Evolutionary conservation across 2,888 invertebrate species (phyloP), one percentile per base, ranked within the genome.

Genomic region (Yponomeuta plumbellus): DNA sequence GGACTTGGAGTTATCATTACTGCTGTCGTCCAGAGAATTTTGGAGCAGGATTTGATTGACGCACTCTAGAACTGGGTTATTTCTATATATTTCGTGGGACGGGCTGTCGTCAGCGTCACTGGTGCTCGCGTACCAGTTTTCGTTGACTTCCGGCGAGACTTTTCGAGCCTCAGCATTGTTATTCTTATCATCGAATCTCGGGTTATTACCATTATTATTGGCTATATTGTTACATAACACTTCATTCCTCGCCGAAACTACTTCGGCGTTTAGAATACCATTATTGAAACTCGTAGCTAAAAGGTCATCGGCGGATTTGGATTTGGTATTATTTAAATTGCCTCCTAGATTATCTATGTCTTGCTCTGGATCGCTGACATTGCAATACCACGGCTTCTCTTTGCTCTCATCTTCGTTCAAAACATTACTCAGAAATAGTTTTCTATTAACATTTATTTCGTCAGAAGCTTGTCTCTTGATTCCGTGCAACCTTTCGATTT

Each of bases 61-160:
- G 77, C 96, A 96, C 82, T 97, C 96, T 65, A 97, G 84, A 10
- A 97, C 96, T 1, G 96, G 96, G 84, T 96, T 97, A 72, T 96
- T 96, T 80, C 94, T 93, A 72, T 95, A 94, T 72, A 94, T 93
- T 77, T 94, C 94, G 76, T 93, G 92, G 23, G 94, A 93, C 67
- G 94, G 93, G 70, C 94, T 93, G 71, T 95, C 95, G 77, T 96
- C 96, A 61, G 94, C 94, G 77, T 96, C 96, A 76, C 96, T 96
- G 21, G 94, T 94, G 76, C 94, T 95, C 17, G 94, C 94, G 81
- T 96, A 96, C 96, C 96, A 96, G 80, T 95, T 95, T 73, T 95
- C 95, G 74, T 92, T 93, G 6, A 92, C 88, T 72, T 93, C 93
- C 64, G 87, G 87, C 58, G 77, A 76, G 66, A 73, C 72, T 75